Evolutionary conservation across 1,140 invertebrate species (phyloP), one percentile per base, ranked within the genome.

Genomic region (Lordiphosa clarofinis): DNA sequence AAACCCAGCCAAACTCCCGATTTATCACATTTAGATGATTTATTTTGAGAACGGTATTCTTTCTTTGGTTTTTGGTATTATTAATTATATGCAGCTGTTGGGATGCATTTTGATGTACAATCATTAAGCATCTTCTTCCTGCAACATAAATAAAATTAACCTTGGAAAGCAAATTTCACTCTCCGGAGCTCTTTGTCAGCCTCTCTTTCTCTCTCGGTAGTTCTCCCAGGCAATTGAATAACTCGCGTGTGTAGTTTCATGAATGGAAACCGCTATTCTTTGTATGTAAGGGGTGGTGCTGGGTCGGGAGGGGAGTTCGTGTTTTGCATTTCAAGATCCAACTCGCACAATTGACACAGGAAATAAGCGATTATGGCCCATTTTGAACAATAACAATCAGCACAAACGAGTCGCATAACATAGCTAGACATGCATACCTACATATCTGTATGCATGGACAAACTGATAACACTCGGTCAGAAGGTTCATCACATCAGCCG

Each of bases 61-160:
- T 8, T n/a, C 37, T 28, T 3, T 54, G 4, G 37, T n/a, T 59
- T 33, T 31, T 42, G 42, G 19, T n/a, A n/a, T 7, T 11, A 13
- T 36, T 50, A 15, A 13, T 19, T 10, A 55, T 37, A 11, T 56
- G 19, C 31, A 48, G 24, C 24, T 52, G 56, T 57, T 19, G 28
- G 36, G 13, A 24, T 37, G 31, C 48, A 21, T 24, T 21, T 21
- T 13, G 19, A 37, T 36, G 3, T 12, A n/a, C 35, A 39, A 7
- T 31, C n/a, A 33, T n/a, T 33, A 15, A 33, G 42, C 28, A 56
- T 35, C 42, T 55, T 40, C 44, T 46, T 57, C 63, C 74, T 56
- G 72, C 64, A 59, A 66, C 56, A 75, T 75, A 75, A 78, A 79
- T 78, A 73, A 78, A 78, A 79, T 65, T 78, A 78, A 71, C 67